Evolutionary conservation across 2,113 vertebrate genomes (phyloP).

Genomic region (Phrynosoma blainvillii): DNA sequence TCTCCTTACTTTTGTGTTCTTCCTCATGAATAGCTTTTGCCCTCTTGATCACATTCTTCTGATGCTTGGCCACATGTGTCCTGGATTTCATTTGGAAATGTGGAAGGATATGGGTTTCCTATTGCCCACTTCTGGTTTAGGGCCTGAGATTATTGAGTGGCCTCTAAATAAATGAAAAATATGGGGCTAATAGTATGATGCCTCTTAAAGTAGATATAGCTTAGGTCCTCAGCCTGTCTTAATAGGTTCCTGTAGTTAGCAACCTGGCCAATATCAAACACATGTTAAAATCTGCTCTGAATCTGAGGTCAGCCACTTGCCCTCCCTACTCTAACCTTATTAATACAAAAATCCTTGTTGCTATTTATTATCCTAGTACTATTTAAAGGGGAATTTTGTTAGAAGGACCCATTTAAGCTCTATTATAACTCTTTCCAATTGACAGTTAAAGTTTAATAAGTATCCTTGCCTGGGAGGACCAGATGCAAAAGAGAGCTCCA

Average conservation of each 20-base stretch:
- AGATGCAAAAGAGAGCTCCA: constrained; percentile 33
- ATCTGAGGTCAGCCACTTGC: neutral
- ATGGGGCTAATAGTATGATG: too few relatives aligned
- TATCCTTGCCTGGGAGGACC: constrained; percentile 38
- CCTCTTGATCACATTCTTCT: too few relatives aligned
- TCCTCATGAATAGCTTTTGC: too few relatives aligned
- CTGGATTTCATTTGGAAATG: too few relatives aligned
- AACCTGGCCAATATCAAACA: neutral
- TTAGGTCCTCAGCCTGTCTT: too few relatives aligned
- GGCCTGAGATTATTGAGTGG: too few relatives aligned
- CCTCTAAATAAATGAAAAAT: too few relatives aligned
- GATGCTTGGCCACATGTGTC: too few relatives aligned
- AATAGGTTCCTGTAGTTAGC: neutral
- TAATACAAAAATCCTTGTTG: neutral
- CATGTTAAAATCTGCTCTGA: rapidly evolving
- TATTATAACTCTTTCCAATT: constrained; percentile 41
- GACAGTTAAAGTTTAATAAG: constrained; percentile 52
- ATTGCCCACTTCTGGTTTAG: too few relatives aligned
- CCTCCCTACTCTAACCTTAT: neutral
- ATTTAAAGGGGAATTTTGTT: neutral
- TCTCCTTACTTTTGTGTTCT: too few relatives aligned
- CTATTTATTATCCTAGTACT: constrained; percentile 14
- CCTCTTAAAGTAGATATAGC: too few relatives aligned
- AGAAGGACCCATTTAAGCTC: constrained; percentile 3
- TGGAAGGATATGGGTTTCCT: too few relatives aligned